A percentile compares a stretch with the other conserved stretches of the same genome.
Conservation (phyloP, 2,113 vertebrate species). For the Trochalopteron elliotii region DNA sequence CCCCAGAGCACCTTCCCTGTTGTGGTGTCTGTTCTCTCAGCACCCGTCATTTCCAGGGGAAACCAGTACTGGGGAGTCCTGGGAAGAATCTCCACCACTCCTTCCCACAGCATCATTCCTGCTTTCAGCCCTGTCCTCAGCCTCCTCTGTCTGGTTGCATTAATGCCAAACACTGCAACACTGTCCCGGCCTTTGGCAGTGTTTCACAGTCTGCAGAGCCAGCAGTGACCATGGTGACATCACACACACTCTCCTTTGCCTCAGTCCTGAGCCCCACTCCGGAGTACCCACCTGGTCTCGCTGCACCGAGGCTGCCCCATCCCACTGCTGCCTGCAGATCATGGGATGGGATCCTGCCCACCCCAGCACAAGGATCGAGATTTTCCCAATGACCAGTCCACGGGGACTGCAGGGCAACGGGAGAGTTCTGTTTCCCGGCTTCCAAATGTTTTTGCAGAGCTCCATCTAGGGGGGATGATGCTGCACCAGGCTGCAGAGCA, state of each 20-base stretch:
- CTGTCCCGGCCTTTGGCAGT: not conserved
- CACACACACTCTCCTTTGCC: not conserved
- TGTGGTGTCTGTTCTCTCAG: not conserved
- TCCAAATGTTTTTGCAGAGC: conserved; percentile 59
- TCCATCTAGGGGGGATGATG: conserved; percentile 57
- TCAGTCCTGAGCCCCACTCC: not conserved
- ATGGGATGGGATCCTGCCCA: not conserved
- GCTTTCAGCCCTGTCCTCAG: not conserved
- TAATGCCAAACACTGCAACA: not conserved
- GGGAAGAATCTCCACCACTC: not conserved
- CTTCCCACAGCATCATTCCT: not conserved
- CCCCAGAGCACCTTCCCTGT: not conserved
- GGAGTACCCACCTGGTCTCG: not conserved
- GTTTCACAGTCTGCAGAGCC: not conserved
- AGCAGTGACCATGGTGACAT: not conserved
- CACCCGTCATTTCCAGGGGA: not conserved
- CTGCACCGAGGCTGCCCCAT: not conserved
- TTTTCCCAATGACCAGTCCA: not conserved
- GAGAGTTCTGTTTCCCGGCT: not conserved
- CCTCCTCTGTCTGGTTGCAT: not conserved
- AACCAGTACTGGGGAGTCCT: not conserved
- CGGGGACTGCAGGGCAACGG: not conserved
- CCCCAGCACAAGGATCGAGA: not conserved
- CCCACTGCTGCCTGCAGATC: not conserved
- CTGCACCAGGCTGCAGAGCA: not conserved